Conservation (phyloP, 2,797 vertebrate species). For the Acanthurus leucopareius region DNA sequence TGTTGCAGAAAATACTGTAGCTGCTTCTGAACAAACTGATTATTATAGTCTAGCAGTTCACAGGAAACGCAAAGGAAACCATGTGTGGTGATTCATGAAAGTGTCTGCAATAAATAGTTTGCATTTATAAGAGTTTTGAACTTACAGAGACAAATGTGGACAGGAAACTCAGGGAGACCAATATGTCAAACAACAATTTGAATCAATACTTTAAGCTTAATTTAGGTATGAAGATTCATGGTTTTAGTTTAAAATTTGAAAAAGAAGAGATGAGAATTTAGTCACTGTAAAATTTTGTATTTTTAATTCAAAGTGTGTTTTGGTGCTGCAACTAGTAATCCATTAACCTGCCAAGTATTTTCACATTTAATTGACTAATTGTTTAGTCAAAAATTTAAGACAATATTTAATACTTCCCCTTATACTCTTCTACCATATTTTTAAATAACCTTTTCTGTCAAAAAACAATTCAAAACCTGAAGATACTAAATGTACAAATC, state of each 20-base stretch:
- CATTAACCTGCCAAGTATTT: background rate
- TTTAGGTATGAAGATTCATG: background rate
- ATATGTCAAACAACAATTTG: too few relatives aligned
- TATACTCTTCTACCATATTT: too few relatives aligned
- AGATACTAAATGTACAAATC: too few relatives aligned
- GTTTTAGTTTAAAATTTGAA: background rate
- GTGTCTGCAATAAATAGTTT: background rate
- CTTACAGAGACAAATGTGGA: too few relatives aligned
- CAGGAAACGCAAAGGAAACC: slow-evolving; percentile 17
- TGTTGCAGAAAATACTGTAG: background rate
- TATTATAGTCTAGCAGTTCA: background rate
- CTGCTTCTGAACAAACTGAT: background rate
- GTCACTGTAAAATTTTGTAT: background rate
- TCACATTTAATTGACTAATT: background rate
- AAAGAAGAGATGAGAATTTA: background rate
- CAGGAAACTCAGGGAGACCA: too few relatives aligned
- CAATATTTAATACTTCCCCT: background rate
- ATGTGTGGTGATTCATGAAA: background rate
- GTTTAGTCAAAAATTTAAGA: background rate
- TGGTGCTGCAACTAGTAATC: background rate
- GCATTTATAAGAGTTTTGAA: background rate
- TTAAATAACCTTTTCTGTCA: too few relatives aligned
- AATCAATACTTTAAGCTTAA: background rate
- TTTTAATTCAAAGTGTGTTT: background rate
- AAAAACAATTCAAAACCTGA: too few relatives aligned